phyloP scores from a whole-genome alignment of 2,113 vertebrate genomes.

The Cnemophilus loriae region DNA sequence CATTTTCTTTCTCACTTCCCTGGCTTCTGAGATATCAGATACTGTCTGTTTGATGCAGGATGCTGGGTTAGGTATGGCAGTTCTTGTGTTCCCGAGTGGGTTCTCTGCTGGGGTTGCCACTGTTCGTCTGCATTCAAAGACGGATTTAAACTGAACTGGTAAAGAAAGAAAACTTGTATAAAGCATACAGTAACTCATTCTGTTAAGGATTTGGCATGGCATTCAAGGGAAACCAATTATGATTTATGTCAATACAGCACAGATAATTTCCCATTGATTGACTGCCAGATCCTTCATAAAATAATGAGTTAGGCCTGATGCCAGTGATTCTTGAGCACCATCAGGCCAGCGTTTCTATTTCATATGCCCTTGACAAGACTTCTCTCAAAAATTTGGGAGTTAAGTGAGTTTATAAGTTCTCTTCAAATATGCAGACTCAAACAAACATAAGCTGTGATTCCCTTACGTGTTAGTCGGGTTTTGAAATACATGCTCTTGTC shows the following conservation, averaged over 20 bases:
- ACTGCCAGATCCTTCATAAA: conserved; percentile 76
- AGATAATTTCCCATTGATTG: conserved; percentile 78
- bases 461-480: neutral
- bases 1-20: neutral
- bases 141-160: conserved; percentile 63
- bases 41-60: neutral
- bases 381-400: conserved; percentile 45
- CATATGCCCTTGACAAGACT: conserved; percentile 44
- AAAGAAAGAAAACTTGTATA: conserved; percentile 62
- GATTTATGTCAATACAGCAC: conserved; percentile 78
- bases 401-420: conserved; percentile 46
- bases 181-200: conserved; percentile 57
- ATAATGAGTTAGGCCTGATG: conserved; percentile 70
- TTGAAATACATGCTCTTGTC: neutral
- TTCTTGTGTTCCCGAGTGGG: neutral
- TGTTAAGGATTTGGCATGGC: conserved; percentile 66
- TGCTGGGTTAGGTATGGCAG: neutral
- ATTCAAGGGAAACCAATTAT: conserved; percentile 76
- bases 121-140: conserved; percentile 59
- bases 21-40: neutral
- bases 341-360: conserved; percentile 51
- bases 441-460: neutral
- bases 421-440: conserved; percentile 20
- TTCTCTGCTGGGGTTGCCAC: conserved; percentile 3
- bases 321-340: conserved; percentile 55